Conservation (phyloP, 1,140 invertebrate species). For the Drosophila biarmipes region DNA sequence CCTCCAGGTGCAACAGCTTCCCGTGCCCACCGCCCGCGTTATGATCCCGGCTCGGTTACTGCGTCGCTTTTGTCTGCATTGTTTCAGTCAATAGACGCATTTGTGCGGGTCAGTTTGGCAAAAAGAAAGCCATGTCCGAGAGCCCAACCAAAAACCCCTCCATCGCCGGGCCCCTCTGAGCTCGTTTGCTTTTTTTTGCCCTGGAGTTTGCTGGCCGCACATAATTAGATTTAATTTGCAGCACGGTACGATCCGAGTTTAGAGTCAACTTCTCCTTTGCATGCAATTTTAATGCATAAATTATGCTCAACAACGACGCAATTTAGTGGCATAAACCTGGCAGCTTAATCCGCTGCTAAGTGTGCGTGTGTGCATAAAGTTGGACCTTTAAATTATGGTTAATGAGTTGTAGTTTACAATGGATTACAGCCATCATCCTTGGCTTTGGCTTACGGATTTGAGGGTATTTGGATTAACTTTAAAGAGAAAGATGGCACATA, state of each 20-base stretch:
- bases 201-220: slow-evolving; percentile 47
- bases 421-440: not conserved
- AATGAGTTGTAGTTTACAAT: slow-evolving; percentile 26
- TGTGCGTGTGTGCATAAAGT: slow-evolving; percentile 22
- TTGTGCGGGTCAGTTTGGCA: slow-evolving; percentile 78
- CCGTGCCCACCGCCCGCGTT: not conserved
- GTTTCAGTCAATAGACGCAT: slow-evolving; percentile 80
- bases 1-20: slow-evolving; percentile 1
- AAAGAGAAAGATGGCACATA: not conserved
- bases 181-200: not conserved
- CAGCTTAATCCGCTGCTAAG: slow-evolving; percentile 20
- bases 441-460: not conserved
- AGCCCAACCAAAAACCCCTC: slow-evolving; percentile 3
- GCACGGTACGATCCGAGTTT: slow-evolving; percentile 4
- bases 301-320: slow-evolving; percentile 52
- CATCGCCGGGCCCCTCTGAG: not conserved
- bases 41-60: slow-evolving; percentile 23
- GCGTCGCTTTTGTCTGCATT: slow-evolving; percentile 70
- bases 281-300: slow-evolving; percentile 56
- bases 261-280: slow-evolving; percentile 21
- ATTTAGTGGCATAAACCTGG: slow-evolving; percentile 36
- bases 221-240: slow-evolving; percentile 79
- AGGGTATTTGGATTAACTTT: not conserved
- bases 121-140: slow-evolving; percentile 53
- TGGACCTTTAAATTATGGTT: slow-evolving; percentile 20